Base-by-base conservation (phyloP, 2,113 vertebrate genomes). In the Lophochroa leadbeateri region DNA sequence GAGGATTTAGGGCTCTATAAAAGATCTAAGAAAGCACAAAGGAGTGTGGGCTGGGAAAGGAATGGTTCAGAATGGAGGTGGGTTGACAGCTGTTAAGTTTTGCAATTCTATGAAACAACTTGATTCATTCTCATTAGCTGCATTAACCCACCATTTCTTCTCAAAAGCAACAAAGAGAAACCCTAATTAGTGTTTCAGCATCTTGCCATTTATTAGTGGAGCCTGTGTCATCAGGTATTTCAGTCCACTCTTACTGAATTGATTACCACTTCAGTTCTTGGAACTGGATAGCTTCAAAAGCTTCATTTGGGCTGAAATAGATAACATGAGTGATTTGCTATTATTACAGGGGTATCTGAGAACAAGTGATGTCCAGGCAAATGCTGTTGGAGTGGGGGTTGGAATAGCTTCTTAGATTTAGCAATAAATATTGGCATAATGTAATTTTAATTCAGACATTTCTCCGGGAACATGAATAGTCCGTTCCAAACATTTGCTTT, bases 61-160 rank as follows among this genome's bases (percentile, higher is more conserved):
- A 89, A 77, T 50, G 43, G n/a, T 92, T 80, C 78, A 82, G 67
- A 92, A 52, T 92, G 64, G 50, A 87, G 50, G 91, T 96, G 72
- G 89, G 90, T 47, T 87, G 82, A 71, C 82, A 96, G 86, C 65
- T 94, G 39, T 78, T 88, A 64, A 49, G 41, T 91, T 91, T 83
- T 93, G 50, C 55, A 88, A 70, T 53, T 84, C 44, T 52, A 14
- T 79, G 79, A 93, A 91, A 67, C 79, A 46, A 52, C 69, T 96
- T 93, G 75, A 95, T 94, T 97, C 49, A 95, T 93, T 96, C 84
- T 94, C 50, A 72, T 85, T 83, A 92, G 92, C 24, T 60, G 70
- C 78, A 47, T 86, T 82, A 88, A 43, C 69, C 63, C 53, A 82
- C 71, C 39, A 19, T 82, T 94, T 90, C 27, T 71, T 79, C 75